Evolutionary conservation across 2,797 vertebrate species (phyloP).

Genomic region (Craterocephalus amniculus): DNA sequence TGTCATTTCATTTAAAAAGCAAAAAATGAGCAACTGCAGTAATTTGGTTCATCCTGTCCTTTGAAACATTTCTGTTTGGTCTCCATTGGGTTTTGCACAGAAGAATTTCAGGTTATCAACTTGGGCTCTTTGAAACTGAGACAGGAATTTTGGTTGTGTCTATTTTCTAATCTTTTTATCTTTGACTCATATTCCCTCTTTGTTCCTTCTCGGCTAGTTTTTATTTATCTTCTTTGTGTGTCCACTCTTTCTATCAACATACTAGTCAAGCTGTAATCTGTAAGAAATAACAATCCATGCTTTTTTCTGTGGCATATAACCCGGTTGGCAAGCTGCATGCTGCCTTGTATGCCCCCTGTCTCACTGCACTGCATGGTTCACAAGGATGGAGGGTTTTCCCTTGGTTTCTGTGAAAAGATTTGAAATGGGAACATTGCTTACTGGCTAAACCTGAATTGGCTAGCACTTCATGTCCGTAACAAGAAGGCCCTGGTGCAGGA

Average conservation of each 20-base stretch:
- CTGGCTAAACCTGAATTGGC: constrained; percentile 51
- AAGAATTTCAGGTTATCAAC: not conserved
- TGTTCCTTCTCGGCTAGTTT: not conserved
- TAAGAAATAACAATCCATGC: constrained; percentile 29
- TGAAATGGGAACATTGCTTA: constrained; percentile 39
- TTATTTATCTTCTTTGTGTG: not conserved
- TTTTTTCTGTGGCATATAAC: constrained; percentile 45
- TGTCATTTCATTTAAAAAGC: not conserved
- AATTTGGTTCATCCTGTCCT: not conserved
- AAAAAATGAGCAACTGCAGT: not conserved
- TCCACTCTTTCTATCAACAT: constrained; percentile 14
- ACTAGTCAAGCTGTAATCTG: constrained; percentile 20
- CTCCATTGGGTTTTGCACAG: not conserved
- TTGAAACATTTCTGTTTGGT: not conserved
- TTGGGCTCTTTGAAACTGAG: not conserved
- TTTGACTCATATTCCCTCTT: not conserved
- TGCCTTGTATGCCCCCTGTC: constrained; percentile 19
- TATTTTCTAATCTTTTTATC: not conserved
- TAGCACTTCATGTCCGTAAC: constrained; percentile 64
- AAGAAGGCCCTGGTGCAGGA: constrained; percentile 49
- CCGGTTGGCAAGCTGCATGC: constrained; percentile 27
- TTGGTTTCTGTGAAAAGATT: constrained; percentile 51
- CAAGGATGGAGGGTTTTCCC: constrained; percentile 46
- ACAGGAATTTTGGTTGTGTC: not conserved
- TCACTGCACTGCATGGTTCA: constrained; percentile 17